phyloP scores from a whole-genome alignment of 2,888 invertebrate genomes.

The Campoletis raptor region DNA sequence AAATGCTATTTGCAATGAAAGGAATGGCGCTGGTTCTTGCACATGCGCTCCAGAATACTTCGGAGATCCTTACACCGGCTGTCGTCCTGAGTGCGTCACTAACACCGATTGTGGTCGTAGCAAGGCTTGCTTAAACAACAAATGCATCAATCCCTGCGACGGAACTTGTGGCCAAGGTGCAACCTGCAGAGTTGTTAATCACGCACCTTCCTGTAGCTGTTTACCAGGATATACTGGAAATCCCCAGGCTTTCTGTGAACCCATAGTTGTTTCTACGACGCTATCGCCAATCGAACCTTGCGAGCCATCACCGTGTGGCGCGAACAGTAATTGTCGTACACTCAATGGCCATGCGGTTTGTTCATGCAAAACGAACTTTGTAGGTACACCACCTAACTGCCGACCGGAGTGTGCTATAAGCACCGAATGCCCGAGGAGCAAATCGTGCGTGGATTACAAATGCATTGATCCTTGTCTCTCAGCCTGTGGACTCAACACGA shows the following conservation, averaged over 20 bases:
- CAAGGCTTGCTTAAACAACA: conserved; percentile 93
- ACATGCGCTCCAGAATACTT: conserved; percentile 92
- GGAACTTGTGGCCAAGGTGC: conserved; percentile 93
- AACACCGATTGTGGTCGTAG: conserved; percentile 92
- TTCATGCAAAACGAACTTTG: conserved; percentile 90
- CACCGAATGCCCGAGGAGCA: conserved; percentile 92
- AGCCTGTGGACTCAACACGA: conserved; percentile 92
- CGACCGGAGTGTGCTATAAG: conserved; percentile 94
- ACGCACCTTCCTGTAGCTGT: conserved; percentile 93
- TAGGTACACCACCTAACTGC: conserved; percentile 93
- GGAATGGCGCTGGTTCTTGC: conserved; percentile 93
- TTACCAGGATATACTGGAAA: conserved; percentile 92
- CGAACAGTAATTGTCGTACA: conserved; percentile 92
- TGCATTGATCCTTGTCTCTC: conserved; percentile 93
- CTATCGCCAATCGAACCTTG: conserved; percentile 87
- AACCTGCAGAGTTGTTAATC: conserved; percentile 92
- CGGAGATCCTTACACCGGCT: conserved; percentile 95
- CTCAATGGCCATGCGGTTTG: conserved; percentile 93
- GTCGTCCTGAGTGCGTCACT: conserved; percentile 94
- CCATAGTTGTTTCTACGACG: conserved; percentile 71
- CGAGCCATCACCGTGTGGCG: conserved; percentile 93
- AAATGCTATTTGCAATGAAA: conserved; percentile 93
- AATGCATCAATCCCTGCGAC: conserved; percentile 94
- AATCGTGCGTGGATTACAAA: conserved; percentile 92
- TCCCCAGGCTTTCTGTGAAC: conserved; percentile 87